A percentile compares a stretch with the other conserved stretches of the same genome.
Conservation (phyloP, 2,888 invertebrate species). For the Habrosyne pyritoides region DNA sequence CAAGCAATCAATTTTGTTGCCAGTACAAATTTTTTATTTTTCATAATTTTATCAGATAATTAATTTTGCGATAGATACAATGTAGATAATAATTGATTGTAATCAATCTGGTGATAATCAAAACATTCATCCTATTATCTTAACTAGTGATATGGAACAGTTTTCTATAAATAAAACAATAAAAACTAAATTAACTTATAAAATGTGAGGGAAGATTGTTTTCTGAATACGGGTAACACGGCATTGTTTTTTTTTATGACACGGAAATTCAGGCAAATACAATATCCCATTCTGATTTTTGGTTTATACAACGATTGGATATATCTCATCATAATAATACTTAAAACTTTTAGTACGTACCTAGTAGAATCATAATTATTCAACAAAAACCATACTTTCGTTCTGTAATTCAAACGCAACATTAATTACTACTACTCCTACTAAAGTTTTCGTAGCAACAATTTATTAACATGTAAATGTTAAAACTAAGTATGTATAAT, state of each 20-base stretch:
- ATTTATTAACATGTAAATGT: background rate
- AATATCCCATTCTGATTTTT: no score
- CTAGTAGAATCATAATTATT: no score
- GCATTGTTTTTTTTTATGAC: background rate
- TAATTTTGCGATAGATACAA: background rate
- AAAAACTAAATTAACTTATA: background rate
- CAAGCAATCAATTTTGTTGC: constrained; percentile 49
- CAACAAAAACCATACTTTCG: no score
- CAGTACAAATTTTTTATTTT: constrained; percentile 19
- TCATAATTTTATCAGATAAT: background rate
- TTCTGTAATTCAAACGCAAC: no score
- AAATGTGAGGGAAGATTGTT: background rate
- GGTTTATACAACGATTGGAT: no score
- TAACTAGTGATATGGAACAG: background rate
- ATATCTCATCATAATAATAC: no score
- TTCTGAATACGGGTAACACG: background rate
- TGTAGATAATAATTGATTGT: background rate
- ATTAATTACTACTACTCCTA: background rate
- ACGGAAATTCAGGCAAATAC: background rate
- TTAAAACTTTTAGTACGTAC: no score
- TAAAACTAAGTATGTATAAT: background rate
- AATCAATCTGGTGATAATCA: background rate
- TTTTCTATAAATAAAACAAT: background rate
- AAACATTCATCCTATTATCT: background rate
- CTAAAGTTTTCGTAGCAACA: background rate